Conservation (phyloP, 2,797 vertebrate genomes). For the Acanthurus lineatus region DNA sequence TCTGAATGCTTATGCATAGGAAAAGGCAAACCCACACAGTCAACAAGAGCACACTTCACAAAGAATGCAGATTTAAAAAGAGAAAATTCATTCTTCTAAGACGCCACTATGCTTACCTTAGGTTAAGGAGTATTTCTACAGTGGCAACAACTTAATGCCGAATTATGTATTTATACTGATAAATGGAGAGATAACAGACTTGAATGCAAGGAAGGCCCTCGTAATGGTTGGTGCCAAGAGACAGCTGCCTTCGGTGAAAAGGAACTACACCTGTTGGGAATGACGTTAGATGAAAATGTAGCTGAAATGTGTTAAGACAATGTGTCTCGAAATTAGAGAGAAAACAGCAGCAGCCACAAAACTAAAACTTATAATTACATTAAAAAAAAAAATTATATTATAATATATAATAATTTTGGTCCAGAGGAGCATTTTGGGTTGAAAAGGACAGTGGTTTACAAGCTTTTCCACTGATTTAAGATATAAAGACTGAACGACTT, state of each 20-base stretch:
- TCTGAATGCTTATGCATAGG: background rate
- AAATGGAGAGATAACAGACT: background rate
- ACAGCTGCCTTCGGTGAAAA: no score
- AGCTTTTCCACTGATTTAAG: constrained; percentile 5
- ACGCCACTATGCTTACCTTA: no score
- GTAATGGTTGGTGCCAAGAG: no score
- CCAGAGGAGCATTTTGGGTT: background rate
- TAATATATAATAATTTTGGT: background rate
- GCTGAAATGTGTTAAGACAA: background rate
- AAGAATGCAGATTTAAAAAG: background rate
- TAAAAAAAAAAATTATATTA: no score
- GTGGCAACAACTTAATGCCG: background rate
- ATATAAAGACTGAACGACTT: constrained; percentile 19
- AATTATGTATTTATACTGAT: background rate
- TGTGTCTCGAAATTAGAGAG: background rate
- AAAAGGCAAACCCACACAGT: background rate
- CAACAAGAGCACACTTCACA: background rate
- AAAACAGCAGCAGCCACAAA: background rate
- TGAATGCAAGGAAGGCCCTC: background rate
- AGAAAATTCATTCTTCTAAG: no score
- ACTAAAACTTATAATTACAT: background rate
- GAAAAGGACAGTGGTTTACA: background rate
- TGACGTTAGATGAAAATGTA: background rate
- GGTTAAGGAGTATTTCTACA: background rate
- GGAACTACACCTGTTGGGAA: no score